Evolutionary conservation across 2,888 invertebrate genomes (phyloP).

Genomic region (Lithophane ornitopus): DNA sequence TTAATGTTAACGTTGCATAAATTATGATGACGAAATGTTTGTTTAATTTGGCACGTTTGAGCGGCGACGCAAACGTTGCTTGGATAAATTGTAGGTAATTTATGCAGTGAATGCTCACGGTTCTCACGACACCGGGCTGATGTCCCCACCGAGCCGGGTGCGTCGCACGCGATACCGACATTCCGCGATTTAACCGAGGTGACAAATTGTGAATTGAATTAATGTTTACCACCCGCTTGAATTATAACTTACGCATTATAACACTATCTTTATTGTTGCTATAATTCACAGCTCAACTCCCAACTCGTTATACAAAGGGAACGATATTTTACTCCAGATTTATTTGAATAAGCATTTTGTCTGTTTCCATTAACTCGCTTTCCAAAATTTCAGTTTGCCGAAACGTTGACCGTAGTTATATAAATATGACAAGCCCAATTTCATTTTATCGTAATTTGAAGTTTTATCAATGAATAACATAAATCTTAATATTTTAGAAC

Average conservation of each 20-base stretch:
- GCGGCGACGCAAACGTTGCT: conserved; percentile 75
- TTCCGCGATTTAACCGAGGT: conserved; percentile 85
- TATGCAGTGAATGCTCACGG: conserved; percentile 85
- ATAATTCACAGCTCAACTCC: conserved; percentile 54
- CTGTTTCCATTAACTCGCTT: conserved; percentile 57
- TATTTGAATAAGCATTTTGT: conserved; percentile 62
- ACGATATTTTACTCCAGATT: conserved; percentile 52
- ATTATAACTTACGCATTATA: conserved; percentile 79
- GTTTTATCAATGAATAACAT: conserved; percentile 50
- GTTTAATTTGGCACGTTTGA: conserved; percentile 82
- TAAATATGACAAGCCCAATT: conserved; percentile 59
- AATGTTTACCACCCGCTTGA: conserved; percentile 82
- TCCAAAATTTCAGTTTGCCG: conserved; percentile 52
- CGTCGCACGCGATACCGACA: conserved; percentile 84
- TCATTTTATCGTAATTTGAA: conserved; percentile 52
- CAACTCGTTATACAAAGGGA: conserved; percentile 48
- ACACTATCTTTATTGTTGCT: conserved; percentile 62
- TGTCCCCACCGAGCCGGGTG: conserved; percentile 74
- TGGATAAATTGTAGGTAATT: conserved; percentile 82
- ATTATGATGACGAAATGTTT: conserved; percentile 79
- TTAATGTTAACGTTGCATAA: conserved; percentile 71
- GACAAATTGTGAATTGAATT: conserved; percentile 89
- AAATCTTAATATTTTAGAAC: conserved; percentile 29
- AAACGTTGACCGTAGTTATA: conserved; percentile 53
- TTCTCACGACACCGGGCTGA: conserved; percentile 82